Percentiles rank a stretch among this genome's conserved stretches.
Evolutionary conservation across 2,888 invertebrate genomes (phyloP).

Genomic region (Laothoe populi): DNA sequence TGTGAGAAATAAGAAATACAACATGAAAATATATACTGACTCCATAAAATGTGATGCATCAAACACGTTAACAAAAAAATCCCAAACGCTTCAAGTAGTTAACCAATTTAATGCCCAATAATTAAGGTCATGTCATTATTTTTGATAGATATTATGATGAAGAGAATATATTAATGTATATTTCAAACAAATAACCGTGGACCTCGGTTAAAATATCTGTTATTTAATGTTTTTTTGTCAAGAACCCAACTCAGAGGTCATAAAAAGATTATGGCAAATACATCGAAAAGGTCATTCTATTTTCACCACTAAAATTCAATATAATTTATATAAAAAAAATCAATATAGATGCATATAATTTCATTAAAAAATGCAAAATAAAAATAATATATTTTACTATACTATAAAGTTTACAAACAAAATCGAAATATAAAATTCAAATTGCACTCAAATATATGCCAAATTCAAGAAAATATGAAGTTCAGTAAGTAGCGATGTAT

Average conservation of each 20-base stretch:
- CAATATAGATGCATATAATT: not conserved
- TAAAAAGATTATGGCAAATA: not conserved
- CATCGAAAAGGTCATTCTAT: not conserved
- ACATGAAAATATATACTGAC: too few relatives aligned
- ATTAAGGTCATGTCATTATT: too few relatives aligned
- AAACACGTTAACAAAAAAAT: too few relatives aligned
- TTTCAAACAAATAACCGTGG: too few relatives aligned
- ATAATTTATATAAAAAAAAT: not conserved
- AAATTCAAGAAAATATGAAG: not conserved
- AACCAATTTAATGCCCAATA: too few relatives aligned
- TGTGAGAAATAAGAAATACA: too few relatives aligned
- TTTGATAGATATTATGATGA: too few relatives aligned
- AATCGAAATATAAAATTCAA: not conserved
- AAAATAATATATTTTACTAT: not conserved
- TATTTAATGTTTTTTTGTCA: too few relatives aligned
- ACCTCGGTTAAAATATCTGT: too few relatives aligned
- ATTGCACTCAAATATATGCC: conserved; percentile 2
- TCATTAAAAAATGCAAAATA: conserved; percentile 1
- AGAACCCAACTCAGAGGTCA: not conserved
- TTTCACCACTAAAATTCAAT: not conserved
- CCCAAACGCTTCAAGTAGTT: too few relatives aligned
- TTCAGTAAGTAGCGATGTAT: not conserved
- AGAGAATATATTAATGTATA: too few relatives aligned
- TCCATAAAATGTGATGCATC: too few relatives aligned
- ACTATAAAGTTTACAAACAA: not conserved